phyloP scores from a whole-genome alignment of 2,797 vertebrate species.

The Austrolebias charrua region DNA sequence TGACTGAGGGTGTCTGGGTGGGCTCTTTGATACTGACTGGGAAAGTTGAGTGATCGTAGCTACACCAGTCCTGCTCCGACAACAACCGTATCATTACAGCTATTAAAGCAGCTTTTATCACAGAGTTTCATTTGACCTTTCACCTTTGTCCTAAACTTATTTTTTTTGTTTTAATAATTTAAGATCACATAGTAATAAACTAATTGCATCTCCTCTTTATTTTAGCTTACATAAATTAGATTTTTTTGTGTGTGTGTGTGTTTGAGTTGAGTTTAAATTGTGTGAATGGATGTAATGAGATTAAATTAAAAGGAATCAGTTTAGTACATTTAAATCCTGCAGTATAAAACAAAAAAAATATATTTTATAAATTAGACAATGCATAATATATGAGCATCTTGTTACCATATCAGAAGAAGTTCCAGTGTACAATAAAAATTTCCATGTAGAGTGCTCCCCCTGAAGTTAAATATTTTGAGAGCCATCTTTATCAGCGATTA shows the following conservation, averaged over 20 bases:
- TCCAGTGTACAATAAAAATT: too few species aligned
- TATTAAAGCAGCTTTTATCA: conserved; percentile 33
- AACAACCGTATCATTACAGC: conserved; percentile 35
- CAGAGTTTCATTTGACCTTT: conserved; percentile 37
- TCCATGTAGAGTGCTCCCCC: too few species aligned
- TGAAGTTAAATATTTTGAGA: too few species aligned
- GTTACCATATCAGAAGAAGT: too few species aligned
- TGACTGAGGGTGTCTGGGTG: conserved; percentile 46
- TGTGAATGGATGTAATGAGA: background rate
- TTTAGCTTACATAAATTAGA: too few species aligned
- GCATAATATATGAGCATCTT: background rate
- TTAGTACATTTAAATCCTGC: background rate
- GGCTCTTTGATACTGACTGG: conserved; percentile 37
- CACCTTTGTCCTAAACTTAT: conserved; percentile 21
- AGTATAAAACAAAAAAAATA: background rate
- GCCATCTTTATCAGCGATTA: too few species aligned
- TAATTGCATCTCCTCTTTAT: background rate
- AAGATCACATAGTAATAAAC: conserved; percentile 12
- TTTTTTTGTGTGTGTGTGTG: too few species aligned
- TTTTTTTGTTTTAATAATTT: conserved; percentile 24
- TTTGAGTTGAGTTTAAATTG: too few species aligned
- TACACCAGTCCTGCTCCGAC: conserved; percentile 44
- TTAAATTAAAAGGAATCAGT: background rate
- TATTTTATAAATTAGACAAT: background rate
- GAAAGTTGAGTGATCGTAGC: conserved; percentile 47